Evolutionary conservation across 30 jellyfish, hydroid and myxozoan genomes (phyloP).

Genomic region (Turritopsis rubra): DNA sequence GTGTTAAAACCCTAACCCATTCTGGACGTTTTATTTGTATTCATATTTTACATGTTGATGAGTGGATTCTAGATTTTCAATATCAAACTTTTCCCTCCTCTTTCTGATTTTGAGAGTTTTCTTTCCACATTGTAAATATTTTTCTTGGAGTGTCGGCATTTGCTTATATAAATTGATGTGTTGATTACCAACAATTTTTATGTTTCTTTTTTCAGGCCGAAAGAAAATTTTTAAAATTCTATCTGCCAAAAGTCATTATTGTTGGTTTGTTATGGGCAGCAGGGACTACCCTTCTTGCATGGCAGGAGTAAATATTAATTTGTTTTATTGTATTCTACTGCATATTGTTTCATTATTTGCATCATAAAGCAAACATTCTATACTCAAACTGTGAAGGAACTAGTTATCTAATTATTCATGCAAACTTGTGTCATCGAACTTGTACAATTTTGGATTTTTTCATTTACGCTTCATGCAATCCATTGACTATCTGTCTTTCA

Average conservation of each 20-base stretch:
- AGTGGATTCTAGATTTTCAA: too few relatives aligned
- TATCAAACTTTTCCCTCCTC: too few relatives aligned
- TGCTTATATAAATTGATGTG: too few relatives aligned
- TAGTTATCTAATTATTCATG: not conserved
- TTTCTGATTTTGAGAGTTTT: too few relatives aligned
- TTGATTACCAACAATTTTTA: too few relatives aligned
- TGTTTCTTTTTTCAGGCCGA: constrained; percentile 49
- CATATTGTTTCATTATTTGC: not conserved
- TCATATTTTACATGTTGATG: not conserved
- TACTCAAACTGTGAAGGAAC: not conserved
- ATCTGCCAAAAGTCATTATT: constrained; percentile 80
- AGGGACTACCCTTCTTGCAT: constrained; percentile 72
- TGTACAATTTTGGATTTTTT: too few relatives aligned
- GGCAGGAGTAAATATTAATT: constrained; percentile 78
- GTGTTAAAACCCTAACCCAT: not conserved
- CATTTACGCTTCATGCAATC: too few relatives aligned
- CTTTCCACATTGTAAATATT: too few relatives aligned
- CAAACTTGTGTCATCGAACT: not conserved
- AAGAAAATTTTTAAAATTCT: constrained; percentile 53
- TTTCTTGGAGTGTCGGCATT: too few relatives aligned
- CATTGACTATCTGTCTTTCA: not conserved
- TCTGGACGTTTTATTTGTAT: not conserved
- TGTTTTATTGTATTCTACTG: too few relatives aligned
- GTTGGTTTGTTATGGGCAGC: constrained; percentile 82
- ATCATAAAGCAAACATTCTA: not conserved